phyloP scores from a whole-genome alignment of 1,140 invertebrate species.

The Andricus grossulariae region DNA sequence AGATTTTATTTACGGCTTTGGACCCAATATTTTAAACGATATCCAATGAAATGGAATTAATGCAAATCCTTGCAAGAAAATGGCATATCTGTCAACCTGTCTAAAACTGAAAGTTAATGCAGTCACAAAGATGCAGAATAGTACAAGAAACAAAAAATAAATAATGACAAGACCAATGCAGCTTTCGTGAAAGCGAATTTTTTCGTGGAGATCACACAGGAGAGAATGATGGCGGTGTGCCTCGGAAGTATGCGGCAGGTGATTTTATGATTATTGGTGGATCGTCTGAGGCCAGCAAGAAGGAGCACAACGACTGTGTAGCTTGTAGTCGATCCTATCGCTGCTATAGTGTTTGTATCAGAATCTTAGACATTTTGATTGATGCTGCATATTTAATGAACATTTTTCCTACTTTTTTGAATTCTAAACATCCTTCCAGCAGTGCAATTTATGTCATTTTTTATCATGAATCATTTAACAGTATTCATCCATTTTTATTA shows the following conservation, averaged over 20 bases:
- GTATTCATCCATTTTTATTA: too few relatives aligned
- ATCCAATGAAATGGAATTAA: too few relatives aligned
- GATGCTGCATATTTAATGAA: neutral
- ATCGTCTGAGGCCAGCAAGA: conserved; percentile 35
- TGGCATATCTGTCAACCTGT: neutral
- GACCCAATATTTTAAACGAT: too few relatives aligned
- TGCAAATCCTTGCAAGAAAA: neutral
- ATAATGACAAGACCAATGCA: conserved; percentile 42
- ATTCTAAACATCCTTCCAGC: neutral
- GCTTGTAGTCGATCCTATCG: conserved; percentile 6
- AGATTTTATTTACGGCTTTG: too few relatives aligned
- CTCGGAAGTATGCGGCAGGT: conserved; percentile 55
- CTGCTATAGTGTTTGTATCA: neutral
- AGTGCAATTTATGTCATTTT: neutral
- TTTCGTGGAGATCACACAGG: conserved; percentile 44
- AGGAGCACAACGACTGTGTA: conserved; percentile 46
- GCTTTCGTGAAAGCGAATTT: conserved; percentile 62
- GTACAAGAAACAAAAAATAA: conserved; percentile 16
- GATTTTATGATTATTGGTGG: conserved; percentile 49
- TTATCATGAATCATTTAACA: too few relatives aligned
- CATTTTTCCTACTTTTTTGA: too few relatives aligned
- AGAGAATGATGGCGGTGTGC: conserved; percentile 8
- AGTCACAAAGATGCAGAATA: neutral
- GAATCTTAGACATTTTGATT: conserved; percentile 11
- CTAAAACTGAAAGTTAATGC: neutral